A percentile compares a stretch with the other conserved stretches of the same genome.
Evolutionary conservation across 1,140 invertebrate genomes (phyloP).

Genomic region (Ooceraea biroi): DNA sequence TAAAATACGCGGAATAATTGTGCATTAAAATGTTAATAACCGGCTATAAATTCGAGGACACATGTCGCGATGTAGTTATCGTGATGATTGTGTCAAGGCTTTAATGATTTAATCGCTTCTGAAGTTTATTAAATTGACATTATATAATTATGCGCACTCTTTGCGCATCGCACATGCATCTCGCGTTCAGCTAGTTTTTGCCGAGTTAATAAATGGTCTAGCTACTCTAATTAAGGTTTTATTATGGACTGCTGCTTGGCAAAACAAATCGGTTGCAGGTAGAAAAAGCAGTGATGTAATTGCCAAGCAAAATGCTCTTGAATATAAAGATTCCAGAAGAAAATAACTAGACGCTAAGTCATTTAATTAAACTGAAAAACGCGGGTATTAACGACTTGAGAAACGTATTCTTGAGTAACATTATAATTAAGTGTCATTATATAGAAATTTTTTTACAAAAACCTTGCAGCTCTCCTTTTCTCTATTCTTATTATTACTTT

Average conservation of each 20-base stretch:
- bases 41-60: constrained; percentile 20
- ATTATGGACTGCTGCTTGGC: constrained; percentile 31
- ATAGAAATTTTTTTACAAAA: constrained; percentile 10
- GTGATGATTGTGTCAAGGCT: constrained; percentile 1
- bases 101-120: constrained; percentile 73
- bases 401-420: constrained; percentile 16
- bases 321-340: constrained; percentile 18
- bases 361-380: constrained; percentile 48
- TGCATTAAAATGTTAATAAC: constrained; percentile 27
- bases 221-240: constrained; percentile 50
- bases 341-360: constrained; percentile 32
- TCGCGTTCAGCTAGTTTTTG: constrained; percentile 61
- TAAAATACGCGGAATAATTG: constrained; percentile 16
- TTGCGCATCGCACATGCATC: constrained; percentile 68
- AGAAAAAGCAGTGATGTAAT: constrained; percentile 41
- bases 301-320: constrained; percentile 17
- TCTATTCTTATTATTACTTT: constrained; percentile 14
- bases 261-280: constrained; percentile 34
- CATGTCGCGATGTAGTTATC: neutral
- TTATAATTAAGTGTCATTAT: constrained; percentile 38
- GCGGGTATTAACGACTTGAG: constrained; percentile 35
- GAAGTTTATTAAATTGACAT: constrained; percentile 85
- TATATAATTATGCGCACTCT: constrained; percentile 75
- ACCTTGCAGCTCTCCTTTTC: neutral
- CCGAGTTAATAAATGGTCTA: constrained; percentile 47